Conservation (phyloP, 2,888 invertebrate genomes). For the Macropis europaea region DNA sequence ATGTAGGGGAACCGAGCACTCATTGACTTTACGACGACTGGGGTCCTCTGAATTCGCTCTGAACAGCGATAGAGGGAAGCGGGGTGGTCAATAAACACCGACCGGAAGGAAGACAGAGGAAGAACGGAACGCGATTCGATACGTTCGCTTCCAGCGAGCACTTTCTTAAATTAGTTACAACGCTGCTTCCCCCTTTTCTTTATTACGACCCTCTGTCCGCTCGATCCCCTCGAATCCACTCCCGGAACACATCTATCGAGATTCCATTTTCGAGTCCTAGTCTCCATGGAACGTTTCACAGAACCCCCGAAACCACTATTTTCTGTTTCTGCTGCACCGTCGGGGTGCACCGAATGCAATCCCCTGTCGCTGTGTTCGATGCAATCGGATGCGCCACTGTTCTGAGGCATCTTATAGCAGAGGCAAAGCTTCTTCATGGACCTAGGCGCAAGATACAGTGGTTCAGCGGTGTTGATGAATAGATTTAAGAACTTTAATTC, state of each 20-base stretch:
- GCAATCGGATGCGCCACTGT: no score
- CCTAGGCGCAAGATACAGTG: no score
- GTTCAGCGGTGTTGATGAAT: no score
- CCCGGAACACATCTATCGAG: constrained; percentile 13
- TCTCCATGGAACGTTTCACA: background rate
- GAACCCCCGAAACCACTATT: background rate
- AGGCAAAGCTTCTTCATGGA: no score
- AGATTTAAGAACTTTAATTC: no score
- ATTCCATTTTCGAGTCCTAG: constrained; percentile 8
- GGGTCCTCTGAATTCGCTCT: constrained; percentile 45
- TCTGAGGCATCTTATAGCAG: no score
- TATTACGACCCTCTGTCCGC: constrained; percentile 17
- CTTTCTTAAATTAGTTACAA: constrained; percentile 66
- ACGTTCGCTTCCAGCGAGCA: constrained; percentile 50
- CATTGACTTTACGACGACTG: constrained; percentile 57
- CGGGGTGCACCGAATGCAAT: background rate
- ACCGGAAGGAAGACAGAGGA: constrained; percentile 32
- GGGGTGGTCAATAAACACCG: constrained; percentile 37
- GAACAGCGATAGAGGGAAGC: constrained; percentile 26
- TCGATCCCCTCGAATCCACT: background rate
- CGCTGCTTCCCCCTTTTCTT: constrained; percentile 31
- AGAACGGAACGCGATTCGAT: constrained; percentile 49
- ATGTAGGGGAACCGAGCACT: constrained; percentile 49
- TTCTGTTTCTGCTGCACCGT: background rate
- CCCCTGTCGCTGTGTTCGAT: no score